Conservation (phyloP, 2,888 invertebrate genomes). For the Sminthurides aquaticus region DNA sequence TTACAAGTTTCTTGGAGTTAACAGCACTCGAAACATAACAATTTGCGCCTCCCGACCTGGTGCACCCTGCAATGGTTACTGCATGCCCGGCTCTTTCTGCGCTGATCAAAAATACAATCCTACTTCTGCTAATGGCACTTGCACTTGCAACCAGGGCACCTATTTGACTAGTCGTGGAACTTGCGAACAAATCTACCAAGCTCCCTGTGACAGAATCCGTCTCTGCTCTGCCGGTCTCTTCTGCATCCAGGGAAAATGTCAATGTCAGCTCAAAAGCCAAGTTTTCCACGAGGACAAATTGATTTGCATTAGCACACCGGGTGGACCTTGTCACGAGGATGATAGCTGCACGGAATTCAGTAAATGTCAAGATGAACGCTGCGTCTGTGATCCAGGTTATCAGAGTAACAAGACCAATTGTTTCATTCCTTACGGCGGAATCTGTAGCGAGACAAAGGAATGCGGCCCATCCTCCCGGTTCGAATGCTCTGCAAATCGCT, state of each 20-base stretch:
- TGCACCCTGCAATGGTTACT: background rate
- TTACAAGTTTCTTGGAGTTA: background rate
- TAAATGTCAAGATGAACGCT: background rate
- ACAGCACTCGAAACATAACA: background rate
- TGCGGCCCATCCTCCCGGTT: background rate
- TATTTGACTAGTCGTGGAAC: background rate
- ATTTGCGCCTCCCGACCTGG: background rate
- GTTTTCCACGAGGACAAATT: background rate
- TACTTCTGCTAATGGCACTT: background rate
- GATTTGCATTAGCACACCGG: background rate
- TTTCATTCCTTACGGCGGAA: background rate
- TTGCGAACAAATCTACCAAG: background rate
- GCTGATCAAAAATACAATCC: background rate
- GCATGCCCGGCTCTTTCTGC: background rate
- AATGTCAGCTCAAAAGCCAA: background rate
- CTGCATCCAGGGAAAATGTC: background rate
- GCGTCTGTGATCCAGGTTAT: background rate
- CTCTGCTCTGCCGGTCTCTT: background rate
- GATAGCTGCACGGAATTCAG: background rate
- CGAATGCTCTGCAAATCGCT: background rate
- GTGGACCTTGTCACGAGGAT: background rate
- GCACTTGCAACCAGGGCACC: background rate
- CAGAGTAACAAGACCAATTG: background rate
- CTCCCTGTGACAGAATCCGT: background rate
- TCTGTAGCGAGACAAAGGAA: background rate